Percentiles rank a stretch among this genome's conserved stretches.
Conservation (phyloP, 2,113 vertebrate species). For the Melozone crissalis region DNA sequence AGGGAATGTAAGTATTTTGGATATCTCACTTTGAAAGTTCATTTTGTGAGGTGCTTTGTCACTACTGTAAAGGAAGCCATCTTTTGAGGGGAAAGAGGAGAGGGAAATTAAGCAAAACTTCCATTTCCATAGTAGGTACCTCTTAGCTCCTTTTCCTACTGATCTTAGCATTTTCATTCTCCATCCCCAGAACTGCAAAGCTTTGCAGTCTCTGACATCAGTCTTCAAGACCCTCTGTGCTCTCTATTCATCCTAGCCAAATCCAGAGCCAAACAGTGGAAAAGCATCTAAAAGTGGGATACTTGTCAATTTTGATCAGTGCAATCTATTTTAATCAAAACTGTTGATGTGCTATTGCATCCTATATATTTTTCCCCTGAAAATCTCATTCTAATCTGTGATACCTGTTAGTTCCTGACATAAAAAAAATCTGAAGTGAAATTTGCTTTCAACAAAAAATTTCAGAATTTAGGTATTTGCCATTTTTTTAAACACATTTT, state of each 20-base stretch:
- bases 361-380: not conserved
- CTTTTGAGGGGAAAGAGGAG: not conserved
- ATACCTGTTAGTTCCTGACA: not conserved
- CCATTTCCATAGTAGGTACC: not conserved
- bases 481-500: not conserved
- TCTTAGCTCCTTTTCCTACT: not conserved
- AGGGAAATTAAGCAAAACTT: not conserved
- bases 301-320: not conserved
- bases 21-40: not conserved
- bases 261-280: not conserved
- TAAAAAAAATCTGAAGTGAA: not conserved
- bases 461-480: not conserved
- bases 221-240: not conserved
- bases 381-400: not conserved
- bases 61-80: not conserved
- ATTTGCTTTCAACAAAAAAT: not conserved
- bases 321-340: not conserved
- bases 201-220: not conserved
- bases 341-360: not conserved
- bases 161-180: not conserved
- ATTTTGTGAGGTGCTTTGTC: not conserved
- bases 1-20: not conserved
- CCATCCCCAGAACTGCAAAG: accelerated
- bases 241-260: not conserved
- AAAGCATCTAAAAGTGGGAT: not conserved